Evolutionary conservation across 2,888 invertebrate genomes (phyloP).

Genomic region (Idaea biselata): DNA sequence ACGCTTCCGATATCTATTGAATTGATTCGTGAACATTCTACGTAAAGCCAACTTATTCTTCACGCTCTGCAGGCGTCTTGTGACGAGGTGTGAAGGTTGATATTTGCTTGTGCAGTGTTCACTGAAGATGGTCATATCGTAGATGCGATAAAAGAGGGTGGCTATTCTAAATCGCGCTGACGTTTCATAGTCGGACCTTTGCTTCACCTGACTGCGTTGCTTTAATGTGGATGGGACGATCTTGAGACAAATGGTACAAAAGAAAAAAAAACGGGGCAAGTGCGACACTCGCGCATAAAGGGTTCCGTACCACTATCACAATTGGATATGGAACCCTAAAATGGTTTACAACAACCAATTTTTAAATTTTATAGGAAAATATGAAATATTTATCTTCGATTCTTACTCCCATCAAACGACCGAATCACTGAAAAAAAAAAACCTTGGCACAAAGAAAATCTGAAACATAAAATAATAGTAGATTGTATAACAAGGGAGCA

Average conservation of each 20-base stretch:
- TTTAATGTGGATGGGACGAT: conserved; percentile 46
- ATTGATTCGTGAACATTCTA: conserved; percentile 53
- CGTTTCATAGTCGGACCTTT: conserved; percentile 68
- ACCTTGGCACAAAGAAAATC: no score
- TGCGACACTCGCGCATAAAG: no score
- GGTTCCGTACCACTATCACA: no score
- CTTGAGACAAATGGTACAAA: neutral
- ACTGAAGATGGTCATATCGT: conserved; percentile 20
- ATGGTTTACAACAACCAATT: no score
- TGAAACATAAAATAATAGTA: no score
- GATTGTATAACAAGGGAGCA: no score
- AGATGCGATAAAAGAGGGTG: conserved; percentile 66
- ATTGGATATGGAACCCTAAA: no score
- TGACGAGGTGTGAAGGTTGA: conserved; percentile 13
- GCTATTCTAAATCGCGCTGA: conserved; percentile 74
- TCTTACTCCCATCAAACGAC: no score
- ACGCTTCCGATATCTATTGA: conserved; percentile 50
- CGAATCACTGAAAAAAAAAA: no score
- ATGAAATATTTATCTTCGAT: no score
- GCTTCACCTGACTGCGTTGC: conserved; percentile 66
- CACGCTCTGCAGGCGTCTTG: conserved; percentile 29
- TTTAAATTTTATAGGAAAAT: no score
- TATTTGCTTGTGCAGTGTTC: conserved; percentile 15
- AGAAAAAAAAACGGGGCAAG: no score
- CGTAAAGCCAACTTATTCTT: conserved; percentile 42